phyloP scores from a whole-genome alignment of 2,113 vertebrate genomes.

The Dissostichus mawsoni region DNA sequence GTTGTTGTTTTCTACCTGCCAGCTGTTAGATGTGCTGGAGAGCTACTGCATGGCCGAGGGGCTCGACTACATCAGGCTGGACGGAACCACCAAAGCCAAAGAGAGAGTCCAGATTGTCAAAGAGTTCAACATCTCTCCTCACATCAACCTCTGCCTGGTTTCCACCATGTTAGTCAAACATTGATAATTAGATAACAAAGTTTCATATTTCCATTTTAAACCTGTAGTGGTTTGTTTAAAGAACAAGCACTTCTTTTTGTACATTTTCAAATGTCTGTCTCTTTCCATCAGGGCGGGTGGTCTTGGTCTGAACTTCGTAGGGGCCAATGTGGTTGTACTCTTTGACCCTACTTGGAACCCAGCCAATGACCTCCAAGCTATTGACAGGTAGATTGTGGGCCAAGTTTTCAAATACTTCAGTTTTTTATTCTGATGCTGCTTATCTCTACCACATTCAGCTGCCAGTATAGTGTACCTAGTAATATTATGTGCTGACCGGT shows the following conservation, averaged over 20 bases:
- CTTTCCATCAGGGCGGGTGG: conserved; percentile 91
- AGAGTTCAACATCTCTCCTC: conserved; percentile 91
- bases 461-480: not conserved
- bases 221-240: not conserved
- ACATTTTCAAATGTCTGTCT: not conserved
- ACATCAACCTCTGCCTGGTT: conserved; percentile 94
- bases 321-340: conserved; percentile 94
- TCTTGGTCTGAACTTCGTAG: conserved; percentile 96
- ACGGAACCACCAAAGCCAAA: conserved; percentile 93
- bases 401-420: not conserved
- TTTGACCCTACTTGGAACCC: conserved; percentile 99
- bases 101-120: conserved; percentile 93
- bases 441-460: not conserved
- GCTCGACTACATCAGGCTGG: conserved; percentile 92
- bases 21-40: conserved; percentile 94
- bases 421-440: not conserved
- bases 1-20: conserved; percentile 8
- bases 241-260: no score
- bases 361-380: conserved; percentile 97
- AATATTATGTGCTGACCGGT: not conserved
- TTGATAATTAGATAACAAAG: not conserved
- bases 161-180: conserved; percentile 92
- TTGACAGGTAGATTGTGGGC: conserved; percentile 87
- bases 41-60: conserved; percentile 95
- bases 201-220: not conserved